Evolutionary conservation across 2,797 vertebrate species (phyloP).

Genomic region (Bovichtus diacanthus): DNA sequence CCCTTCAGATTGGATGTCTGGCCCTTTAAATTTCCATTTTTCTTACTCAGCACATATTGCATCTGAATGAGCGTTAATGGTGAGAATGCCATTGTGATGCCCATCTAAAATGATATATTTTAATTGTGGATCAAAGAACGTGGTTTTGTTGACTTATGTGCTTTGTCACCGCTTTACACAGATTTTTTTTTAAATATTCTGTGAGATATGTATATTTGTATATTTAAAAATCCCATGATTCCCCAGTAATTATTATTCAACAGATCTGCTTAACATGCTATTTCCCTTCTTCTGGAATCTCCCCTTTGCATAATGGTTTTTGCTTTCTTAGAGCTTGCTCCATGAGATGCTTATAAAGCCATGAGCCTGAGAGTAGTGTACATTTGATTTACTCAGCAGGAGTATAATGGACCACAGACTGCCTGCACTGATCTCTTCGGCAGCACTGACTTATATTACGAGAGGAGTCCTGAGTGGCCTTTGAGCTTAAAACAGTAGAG

Average conservation of each 20-base stretch:
- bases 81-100: neutral
- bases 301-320: constrained; percentile 24
- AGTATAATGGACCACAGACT: constrained; percentile 68
- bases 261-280: constrained; percentile 14
- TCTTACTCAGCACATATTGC: neutral
- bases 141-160: too few species aligned
- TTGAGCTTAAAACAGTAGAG: constrained; percentile 80
- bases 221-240: neutral
- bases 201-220: neutral
- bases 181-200: neutral
- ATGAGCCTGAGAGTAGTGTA: constrained; percentile 48
- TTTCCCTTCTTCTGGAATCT: neutral
- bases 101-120: neutral
- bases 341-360: constrained; percentile 47
- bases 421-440: constrained; percentile 61
- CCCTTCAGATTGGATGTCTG: neutral
- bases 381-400: constrained; percentile 76
- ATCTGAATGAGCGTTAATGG: neutral
- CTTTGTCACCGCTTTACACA: neutral
- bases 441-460: constrained; percentile 71
- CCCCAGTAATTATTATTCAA: neutral
- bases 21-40: neutral
- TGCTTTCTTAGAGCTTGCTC: constrained; percentile 44
- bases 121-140: neutral
- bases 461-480: constrained; percentile 78